A percentile compares a stretch with the other conserved stretches of the same genome.
phyloP scores from a whole-genome alignment of 2,797 vertebrate species.

The Thamnophis elegans region DNA sequence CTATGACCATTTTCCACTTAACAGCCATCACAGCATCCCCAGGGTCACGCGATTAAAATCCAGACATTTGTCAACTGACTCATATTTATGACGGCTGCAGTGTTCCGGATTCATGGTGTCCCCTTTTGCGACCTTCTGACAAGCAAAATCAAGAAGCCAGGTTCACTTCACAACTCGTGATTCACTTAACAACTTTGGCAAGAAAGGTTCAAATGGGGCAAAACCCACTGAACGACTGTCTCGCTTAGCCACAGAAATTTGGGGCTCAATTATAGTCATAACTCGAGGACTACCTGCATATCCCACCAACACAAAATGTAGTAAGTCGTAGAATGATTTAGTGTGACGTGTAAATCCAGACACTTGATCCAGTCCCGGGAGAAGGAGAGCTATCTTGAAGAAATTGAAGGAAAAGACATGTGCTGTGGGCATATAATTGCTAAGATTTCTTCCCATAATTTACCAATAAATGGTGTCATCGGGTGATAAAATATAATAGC shows the following conservation, averaged over 20 bases:
- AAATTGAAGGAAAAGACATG: background rate
- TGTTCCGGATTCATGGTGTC: no score
- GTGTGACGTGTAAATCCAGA: background rate
- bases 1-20: no score
- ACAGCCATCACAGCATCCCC: no score
- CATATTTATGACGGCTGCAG: no score
- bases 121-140: background rate
- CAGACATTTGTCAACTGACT: no score
- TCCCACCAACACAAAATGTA: background rate
- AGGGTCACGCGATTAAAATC: no score
- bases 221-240: background rate
- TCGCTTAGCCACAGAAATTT: background rate
- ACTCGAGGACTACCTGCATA: background rate
- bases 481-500: background rate
- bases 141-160: background rate
- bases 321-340: background rate
- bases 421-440: background rate
- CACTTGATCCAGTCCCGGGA: background rate
- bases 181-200: background rate
- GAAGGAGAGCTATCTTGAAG: background rate
- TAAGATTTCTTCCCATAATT: background rate
- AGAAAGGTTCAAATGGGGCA: no score
- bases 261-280: background rate
- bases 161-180: background rate
- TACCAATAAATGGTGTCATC: background rate